A percentile compares a stretch with the other conserved stretches of the same genome.
Conservation (phyloP, 2,113 vertebrate genomes). For the Pantherophis guttatus region DNA sequence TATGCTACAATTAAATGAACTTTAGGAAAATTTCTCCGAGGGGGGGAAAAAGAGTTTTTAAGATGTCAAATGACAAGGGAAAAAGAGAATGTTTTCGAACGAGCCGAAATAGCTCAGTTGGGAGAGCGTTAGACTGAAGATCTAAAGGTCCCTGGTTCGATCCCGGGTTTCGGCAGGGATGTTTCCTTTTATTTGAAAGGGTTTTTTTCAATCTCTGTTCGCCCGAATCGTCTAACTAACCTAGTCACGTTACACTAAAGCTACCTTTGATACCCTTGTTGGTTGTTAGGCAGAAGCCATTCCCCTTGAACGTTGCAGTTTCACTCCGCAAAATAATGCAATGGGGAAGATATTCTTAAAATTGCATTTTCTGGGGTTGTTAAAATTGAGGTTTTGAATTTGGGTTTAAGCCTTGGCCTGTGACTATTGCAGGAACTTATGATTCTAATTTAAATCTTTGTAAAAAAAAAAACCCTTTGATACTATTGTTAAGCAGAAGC, state of each 20-base stretch:
- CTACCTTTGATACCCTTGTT: background rate
- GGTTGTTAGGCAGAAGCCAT: no score
- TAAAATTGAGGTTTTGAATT: no score
- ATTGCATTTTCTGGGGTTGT: no score
- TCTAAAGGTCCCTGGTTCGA: constrained; percentile 41
- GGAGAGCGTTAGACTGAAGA: constrained; percentile 44
- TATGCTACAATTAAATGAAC: no score
- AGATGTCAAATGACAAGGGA: fast-evolving
- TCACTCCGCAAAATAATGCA: background rate
- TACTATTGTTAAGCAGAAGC: no score
- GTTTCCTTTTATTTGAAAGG: background rate
- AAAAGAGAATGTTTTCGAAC: fast-evolving
- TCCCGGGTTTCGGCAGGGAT: constrained; percentile 27
- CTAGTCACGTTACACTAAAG: background rate
- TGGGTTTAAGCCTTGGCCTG: no score
- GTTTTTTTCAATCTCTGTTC: background rate
- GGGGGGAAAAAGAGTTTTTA: fast-evolving
- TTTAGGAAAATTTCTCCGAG: background rate
- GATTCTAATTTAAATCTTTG: background rate
- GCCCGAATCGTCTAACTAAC: background rate
- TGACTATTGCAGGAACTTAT: no score
- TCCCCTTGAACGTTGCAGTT: background rate
- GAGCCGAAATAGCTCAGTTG: constrained; percentile 41
- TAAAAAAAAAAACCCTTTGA: no score
- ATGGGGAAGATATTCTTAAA: no score